Conservation (phyloP, 2,888 invertebrate genomes). For the Archaeoteleia sp. region DNA sequence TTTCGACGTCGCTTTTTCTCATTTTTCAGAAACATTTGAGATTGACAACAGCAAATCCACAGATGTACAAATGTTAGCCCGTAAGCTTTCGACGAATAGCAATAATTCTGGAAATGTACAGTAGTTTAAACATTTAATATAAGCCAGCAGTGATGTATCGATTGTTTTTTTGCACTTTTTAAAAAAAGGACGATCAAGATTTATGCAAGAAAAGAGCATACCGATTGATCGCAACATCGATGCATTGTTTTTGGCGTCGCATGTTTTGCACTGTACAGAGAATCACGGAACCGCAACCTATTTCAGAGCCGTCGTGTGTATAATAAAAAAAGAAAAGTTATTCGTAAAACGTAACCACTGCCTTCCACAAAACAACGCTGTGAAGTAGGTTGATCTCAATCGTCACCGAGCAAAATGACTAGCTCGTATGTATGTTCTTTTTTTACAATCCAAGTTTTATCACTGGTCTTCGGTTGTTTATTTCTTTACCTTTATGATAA, state of each 20-base stretch:
- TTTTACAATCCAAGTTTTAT: too few species aligned
- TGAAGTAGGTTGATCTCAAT: slow-evolving; percentile 60
- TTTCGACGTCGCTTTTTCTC: too few species aligned
- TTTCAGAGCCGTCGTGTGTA: slow-evolving; percentile 52
- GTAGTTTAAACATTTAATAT: not conserved
- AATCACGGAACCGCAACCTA: slow-evolving; percentile 38
- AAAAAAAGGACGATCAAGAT: not conserved
- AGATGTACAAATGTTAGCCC: slow-evolving; percentile 13
- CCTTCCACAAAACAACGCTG: slow-evolving; percentile 66
- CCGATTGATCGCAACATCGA: too few species aligned
- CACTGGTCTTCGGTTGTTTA: too few species aligned
- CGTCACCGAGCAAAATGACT: too few species aligned
- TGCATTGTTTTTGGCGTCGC: not conserved
- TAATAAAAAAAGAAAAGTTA: slow-evolving; percentile 8
- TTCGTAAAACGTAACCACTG: slow-evolving; percentile 65
- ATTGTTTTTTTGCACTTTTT: too few species aligned
- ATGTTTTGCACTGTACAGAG: slow-evolving; percentile 12
- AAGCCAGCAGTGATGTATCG: not conserved
- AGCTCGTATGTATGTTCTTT: too few species aligned
- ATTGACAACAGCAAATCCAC: not conserved
- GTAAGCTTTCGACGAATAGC: slow-evolving; percentile 6
- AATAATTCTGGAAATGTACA: slow-evolving; percentile 7
- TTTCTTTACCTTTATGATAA: too few species aligned
- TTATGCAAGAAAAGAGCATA: too few species aligned
- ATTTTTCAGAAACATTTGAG: too few species aligned